Base-by-base conservation (phyloP, 2,797 vertebrate species). In the Falco novaeseelandiae region DNA sequence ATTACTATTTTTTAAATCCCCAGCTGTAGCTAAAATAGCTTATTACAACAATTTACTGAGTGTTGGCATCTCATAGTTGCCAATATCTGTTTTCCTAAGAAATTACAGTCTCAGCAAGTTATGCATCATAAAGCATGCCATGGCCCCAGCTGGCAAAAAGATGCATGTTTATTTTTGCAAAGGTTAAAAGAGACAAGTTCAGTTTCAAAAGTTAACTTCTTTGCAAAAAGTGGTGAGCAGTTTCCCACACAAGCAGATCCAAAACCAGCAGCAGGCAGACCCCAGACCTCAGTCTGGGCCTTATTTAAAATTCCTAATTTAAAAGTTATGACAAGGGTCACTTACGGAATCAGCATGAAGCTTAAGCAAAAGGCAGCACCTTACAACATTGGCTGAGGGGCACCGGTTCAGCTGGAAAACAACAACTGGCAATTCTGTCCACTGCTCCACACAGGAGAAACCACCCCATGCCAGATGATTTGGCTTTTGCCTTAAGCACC, bases 381-480 rank as follows among this genome's bases (percentile, higher is more conserved):
- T 48, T n/a, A n/a, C 34, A 34, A 40, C 57, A 2, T 0, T 12
- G 25, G n/a, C 22, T 44, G 67, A 57, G 30, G 21, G 36, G 44
- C 61, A 40, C 49, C 10, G 46, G 44, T 0, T 44, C 21, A 87
- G 51, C 70, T 51, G 29, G 27, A 42, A 83, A 72, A 69, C 32
- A 38, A 9, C 9, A 73, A 23, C 49, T 30, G 9, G 26, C 30
- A 84, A 55, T 40, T 71, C 77, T 7, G 2, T 19, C 29, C 49
- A 15, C 13, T 30, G n/a, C 52, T 44, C 52, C 69, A 38, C 12
- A 9, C 4, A 10, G 57, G 7, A 80, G 21, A 83, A 70, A 12
- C 2, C 9, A 48, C 9, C 1, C 23, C 0, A 0, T 3, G 36
- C 25, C 61, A 63, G 23, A 58, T 30, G 18, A 61, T 3, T 26